Evolutionary conservation across 1,140 invertebrate genomes (phyloP).

Genomic region (Psix sp.): DNA sequence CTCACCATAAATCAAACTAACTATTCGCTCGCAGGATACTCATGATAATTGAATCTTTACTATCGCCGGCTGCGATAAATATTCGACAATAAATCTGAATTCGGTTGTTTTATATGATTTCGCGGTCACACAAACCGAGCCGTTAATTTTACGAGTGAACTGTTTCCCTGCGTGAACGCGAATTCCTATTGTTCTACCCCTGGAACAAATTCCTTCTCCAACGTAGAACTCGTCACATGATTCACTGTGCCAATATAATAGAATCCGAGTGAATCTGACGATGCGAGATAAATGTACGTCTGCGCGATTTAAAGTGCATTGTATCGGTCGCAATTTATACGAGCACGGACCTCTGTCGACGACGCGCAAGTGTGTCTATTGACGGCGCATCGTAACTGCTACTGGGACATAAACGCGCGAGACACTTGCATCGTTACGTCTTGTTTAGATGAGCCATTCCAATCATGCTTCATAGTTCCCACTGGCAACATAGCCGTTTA

Average conservation of each 20-base stretch:
- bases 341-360: background rate
- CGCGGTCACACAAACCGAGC: too few relatives aligned
- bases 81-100: too few relatives aligned
- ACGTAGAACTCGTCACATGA: slow-evolving; percentile 12
- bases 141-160: too few relatives aligned
- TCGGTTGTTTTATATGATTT: too few relatives aligned
- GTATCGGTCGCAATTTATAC: slow-evolving; percentile 38
- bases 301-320: slow-evolving; percentile 43
- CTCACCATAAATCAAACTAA: too few relatives aligned
- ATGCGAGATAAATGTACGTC: slow-evolving; percentile 42
- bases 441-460: slow-evolving; percentile 8
- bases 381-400: background rate
- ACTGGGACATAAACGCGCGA: slow-evolving; percentile 5
- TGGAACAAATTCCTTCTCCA: too few relatives aligned
- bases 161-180: too few relatives aligned
- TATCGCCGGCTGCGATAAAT: too few relatives aligned
- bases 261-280: slow-evolving; percentile 36
- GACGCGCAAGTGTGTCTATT: background rate
- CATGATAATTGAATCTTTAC: too few relatives aligned
- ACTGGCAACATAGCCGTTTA: background rate
- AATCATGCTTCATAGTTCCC: background rate
- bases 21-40: too few relatives aligned
- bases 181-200: too few relatives aligned
- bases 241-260: slow-evolving; percentile 27
- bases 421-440: slow-evolving; percentile 24